These are phyloP conservation scores for Calliphora vicina DNA, from an alignment of 1,140 invertebrate genomes.

Conservation along the genomic window DNA sequence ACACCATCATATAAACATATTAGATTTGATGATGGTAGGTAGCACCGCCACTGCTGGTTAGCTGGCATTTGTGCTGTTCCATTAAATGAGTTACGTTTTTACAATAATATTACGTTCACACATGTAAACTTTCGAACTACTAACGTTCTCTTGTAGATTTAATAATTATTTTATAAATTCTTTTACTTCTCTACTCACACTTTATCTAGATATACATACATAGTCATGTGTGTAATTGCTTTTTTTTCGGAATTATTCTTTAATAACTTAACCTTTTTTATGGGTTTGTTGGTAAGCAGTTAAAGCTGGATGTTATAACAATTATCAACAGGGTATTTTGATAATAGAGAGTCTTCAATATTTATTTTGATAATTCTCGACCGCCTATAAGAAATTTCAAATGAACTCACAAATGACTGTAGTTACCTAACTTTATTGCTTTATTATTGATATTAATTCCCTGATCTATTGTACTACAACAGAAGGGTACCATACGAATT, in stretches of 20 bases:
- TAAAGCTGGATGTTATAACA: neutral
- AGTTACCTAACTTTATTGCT: no score
- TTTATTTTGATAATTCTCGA: no score
- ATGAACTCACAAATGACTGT: no score
- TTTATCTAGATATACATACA: neutral
- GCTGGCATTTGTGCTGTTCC: neutral
- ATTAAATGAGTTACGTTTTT: neutral
- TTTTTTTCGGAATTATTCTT: neutral
- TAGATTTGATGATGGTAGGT: neutral
- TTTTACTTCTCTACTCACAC: neutral
- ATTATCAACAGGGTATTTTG: no score
- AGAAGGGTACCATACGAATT: no score
- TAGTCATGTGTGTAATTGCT: neutral
- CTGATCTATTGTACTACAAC: no score
- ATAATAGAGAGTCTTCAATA: neutral
- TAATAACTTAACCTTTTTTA: constrained; percentile 3
- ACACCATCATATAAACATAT: neutral
- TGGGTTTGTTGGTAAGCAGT: neutral
- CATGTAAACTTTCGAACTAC: no score
- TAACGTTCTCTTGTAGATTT: no score
- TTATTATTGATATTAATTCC: no score
- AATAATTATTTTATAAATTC: neutral
- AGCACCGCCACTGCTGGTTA: neutral
- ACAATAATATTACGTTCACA: no score
- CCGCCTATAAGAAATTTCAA: no score